phyloP scores from a whole-genome alignment of 2,113 vertebrate species.

The Diphyllodes magnificus region DNA sequence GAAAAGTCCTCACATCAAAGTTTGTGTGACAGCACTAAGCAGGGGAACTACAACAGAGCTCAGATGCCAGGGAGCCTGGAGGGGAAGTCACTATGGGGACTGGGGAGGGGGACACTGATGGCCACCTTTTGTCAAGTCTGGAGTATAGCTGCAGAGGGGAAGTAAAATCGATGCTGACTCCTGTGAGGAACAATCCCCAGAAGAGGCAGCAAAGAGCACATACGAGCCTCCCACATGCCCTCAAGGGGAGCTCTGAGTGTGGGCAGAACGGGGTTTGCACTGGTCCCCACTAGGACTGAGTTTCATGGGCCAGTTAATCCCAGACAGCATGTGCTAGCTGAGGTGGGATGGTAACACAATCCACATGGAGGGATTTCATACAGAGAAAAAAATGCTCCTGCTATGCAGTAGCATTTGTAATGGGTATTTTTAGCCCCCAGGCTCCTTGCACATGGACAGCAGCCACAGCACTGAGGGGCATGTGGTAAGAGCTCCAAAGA shows the following conservation, averaged over 20 bases:
- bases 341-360: not conserved
- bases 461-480: not conserved
- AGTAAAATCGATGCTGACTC: fast-evolving
- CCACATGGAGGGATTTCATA: not conserved
- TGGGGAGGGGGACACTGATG: not conserved
- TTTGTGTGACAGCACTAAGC: not conserved
- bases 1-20: not conserved
- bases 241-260: not conserved
- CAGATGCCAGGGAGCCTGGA: not conserved
- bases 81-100: not conserved
- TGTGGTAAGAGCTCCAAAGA: not conserved
- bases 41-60: not conserved
- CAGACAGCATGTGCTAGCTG: not conserved
- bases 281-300: fast-evolving
- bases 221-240: not conserved
- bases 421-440: constrained; percentile 9
- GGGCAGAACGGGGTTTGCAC: not conserved
- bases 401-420: not conserved
- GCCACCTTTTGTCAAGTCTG: not conserved
- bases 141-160: not conserved
- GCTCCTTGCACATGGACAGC: not conserved
- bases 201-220: not conserved
- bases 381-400: not conserved
- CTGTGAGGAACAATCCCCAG: not conserved
- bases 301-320: not conserved